Evolutionary conservation across 2,113 vertebrate species (phyloP).

Genomic region (Murina feae): DNA sequence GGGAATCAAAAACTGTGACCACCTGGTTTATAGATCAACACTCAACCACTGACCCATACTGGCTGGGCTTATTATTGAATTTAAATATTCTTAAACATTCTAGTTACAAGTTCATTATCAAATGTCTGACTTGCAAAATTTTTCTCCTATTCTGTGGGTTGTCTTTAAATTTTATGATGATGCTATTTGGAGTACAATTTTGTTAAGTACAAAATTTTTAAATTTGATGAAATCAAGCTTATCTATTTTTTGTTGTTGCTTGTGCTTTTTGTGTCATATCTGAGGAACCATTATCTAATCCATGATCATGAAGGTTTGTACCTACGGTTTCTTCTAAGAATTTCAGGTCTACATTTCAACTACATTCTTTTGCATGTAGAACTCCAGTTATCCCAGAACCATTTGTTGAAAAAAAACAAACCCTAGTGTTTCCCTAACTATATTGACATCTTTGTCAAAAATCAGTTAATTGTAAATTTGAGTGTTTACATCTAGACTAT

Average conservation of each 20-base stretch:
- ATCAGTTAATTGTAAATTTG: background rate
- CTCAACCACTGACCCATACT: no score
- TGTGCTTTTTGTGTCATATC: background rate
- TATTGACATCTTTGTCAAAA: background rate
- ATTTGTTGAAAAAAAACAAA: background rate
- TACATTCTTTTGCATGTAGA: background rate
- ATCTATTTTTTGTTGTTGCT: background rate
- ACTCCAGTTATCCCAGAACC: background rate
- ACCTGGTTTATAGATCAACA: no score
- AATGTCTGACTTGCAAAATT: background rate
- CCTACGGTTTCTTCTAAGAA: background rate
- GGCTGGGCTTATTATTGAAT: background rate
- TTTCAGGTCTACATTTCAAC: background rate
- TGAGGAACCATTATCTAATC: background rate
- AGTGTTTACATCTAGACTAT: background rate
- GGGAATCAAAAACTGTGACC: no score
- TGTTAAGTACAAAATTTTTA: background rate
- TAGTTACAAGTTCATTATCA: background rate
- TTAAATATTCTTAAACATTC: background rate
- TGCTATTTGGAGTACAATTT: background rate
- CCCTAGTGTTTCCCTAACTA: background rate
- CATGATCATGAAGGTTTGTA: background rate
- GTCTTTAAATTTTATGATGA: background rate
- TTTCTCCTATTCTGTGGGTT: background rate
- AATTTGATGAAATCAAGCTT: background rate